Percentiles rank a stretch among this genome's conserved stretches.
Evolutionary conservation across 2,888 invertebrate genomes (phyloP).

Genomic region (Pelosia muscerda): DNA sequence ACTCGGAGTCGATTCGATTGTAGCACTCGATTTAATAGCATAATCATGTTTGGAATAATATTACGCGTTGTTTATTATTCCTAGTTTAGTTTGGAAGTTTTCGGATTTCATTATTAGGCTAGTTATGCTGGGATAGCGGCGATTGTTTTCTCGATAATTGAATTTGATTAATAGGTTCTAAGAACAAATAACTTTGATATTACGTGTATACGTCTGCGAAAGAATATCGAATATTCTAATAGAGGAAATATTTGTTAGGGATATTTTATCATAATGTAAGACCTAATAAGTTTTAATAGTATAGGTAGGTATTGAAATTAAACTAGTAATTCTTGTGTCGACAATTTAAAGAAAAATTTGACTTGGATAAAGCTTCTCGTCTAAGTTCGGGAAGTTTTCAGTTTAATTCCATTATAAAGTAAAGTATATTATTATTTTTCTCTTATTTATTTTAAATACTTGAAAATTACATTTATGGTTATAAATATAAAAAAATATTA

Average conservation of each 20-base stretch:
- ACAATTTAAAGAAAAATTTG: too few relatives aligned
- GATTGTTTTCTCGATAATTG: constrained; percentile 49
- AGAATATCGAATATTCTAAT: background rate
- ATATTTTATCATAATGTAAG: constrained; percentile 2
- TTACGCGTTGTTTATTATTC: constrained; percentile 46
- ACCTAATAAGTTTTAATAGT: too few relatives aligned
- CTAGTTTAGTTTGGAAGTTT: constrained; percentile 46
- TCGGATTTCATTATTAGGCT: constrained; percentile 45
- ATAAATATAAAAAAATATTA: too few relatives aligned
- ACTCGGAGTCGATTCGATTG: constrained; percentile 44
- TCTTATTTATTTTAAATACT: too few relatives aligned
- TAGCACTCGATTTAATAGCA: constrained; percentile 49
- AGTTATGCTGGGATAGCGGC: constrained; percentile 32
- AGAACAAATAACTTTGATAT: constrained; percentile 24
- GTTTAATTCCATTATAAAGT: too few relatives aligned
- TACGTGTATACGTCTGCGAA: background rate
- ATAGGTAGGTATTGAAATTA: background rate
- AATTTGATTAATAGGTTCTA: constrained; percentile 44
- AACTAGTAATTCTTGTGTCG: background rate
- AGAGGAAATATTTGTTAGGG: background rate
- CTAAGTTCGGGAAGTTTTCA: too few relatives aligned
- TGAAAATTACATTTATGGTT: too few relatives aligned
- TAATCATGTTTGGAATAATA: constrained; percentile 53
- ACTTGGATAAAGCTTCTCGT: too few relatives aligned
- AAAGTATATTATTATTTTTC: too few relatives aligned